A percentile compares a stretch with the other conserved stretches of the same genome.
These are phyloP conservation scores for Dichetophora obliterata DNA, from an alignment of 2,888 invertebrate genomes.

Conservation along the genomic window DNA sequence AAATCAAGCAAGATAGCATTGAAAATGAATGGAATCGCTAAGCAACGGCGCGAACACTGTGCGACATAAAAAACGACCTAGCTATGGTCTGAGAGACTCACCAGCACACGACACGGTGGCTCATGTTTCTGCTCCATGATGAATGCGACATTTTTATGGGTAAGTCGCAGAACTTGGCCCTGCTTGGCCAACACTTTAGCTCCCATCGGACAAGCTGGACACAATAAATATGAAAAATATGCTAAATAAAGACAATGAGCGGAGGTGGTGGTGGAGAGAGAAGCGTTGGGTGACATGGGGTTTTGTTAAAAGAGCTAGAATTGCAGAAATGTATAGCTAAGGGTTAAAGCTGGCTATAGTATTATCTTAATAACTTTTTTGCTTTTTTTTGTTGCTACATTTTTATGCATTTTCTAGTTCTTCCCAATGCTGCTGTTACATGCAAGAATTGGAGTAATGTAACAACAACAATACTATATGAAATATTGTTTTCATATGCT, in stretches of 20 bases:
- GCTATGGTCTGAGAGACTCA: background rate
- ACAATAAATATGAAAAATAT: background rate
- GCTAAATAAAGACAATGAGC: background rate
- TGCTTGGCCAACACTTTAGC: background rate
- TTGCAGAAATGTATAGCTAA: background rate
- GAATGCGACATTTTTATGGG: conserved; percentile 52
- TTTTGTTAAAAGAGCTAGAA: background rate
- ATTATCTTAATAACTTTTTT: background rate
- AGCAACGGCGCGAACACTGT: background rate
- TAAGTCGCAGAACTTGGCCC: conserved; percentile 40
- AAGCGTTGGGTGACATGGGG: background rate
- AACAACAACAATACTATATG: background rate
- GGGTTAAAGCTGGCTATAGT: background rate
- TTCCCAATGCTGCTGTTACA: background rate
- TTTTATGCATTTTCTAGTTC: background rate
- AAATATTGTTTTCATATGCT: background rate
- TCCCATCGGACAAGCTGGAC: background rate
- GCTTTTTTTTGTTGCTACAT: background rate
- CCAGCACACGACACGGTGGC: background rate
- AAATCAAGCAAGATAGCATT: background rate
- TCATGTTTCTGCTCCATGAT: conserved; percentile 39
- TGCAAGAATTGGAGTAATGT: background rate
- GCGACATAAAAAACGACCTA: background rate
- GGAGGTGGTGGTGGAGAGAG: background rate
- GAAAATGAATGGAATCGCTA: background rate